Base-by-base conservation (phyloP, 2,113 vertebrate genomes). In the Chionis minor region DNA sequence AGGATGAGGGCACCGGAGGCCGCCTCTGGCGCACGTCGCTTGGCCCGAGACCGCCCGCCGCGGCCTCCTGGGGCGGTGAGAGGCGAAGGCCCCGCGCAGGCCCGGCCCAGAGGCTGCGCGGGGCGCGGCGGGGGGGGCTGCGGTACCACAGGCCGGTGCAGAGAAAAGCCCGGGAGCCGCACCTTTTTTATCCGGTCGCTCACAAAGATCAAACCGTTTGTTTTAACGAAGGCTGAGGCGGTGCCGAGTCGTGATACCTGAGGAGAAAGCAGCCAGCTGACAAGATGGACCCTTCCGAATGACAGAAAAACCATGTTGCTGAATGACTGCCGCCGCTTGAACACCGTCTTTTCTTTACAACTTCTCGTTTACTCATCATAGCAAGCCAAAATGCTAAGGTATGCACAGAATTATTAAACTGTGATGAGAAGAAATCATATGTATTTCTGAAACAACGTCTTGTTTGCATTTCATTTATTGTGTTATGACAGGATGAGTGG, bases 391-490 rank as follows among this genome's bases (percentile, higher is more conserved):
- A 79, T 35, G 8, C 59, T 33, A 49, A 94, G 81, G 70, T 96
- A 88, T 6, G 71, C 80, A 49, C 27, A 52, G 19, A 49, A 44
- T 56, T 75, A 23, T 59, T 71, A 61, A 59, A 26, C 26, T 23
- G 20, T 7, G 47, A 52, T 79, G 26, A 72, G 54, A 65, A 72
- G 52, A 63, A 86, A 42, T 27, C 6, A 6, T 24, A 59, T 40
- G 9, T 52, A 12, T 74, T 92, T 90, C 71, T 58, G 72, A 81
- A 54, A 83, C 54, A 9, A 59, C 0, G 63, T 93, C 81, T 77
- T 65, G 94, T 77, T 74, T 96, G 88, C 88, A 88, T 89, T 97
- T 97, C 16, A 14, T 98, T 97, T 97, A 86, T 92, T 96, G 81
- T 14, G 80, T 92, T 87, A 74, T 70, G 96, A 96, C 93, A 81